Base-by-base conservation (phyloP, 2,888 invertebrate species). In the Orthosia gothica region DNA sequence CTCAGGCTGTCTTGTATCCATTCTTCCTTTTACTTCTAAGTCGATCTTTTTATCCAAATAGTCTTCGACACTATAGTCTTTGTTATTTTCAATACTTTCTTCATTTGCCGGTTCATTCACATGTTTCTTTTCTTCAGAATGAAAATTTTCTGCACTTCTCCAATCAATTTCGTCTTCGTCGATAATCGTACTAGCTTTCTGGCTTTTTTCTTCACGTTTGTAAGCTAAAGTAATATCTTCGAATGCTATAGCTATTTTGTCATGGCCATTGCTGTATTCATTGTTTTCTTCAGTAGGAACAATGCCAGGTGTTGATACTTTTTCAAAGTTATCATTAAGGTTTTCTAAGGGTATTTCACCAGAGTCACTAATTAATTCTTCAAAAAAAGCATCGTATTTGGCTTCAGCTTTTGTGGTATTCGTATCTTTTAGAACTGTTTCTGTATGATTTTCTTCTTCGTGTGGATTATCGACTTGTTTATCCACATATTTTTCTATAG, bases 71-170 rank as follows among this genome's bases (percentile, higher is more conserved):
- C 74, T 78, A 57, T 26, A 69, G 13, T 61, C 58, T 61, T 23
- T 54, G 0, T 79, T 70, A 70, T 61, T 40, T 20, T 79, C 71
- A 55, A n/a, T 9, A 68, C 50, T 74, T 49, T 65, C 79, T 52
- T 69, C 75, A 69, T 59, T 67, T 57, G 26, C 7, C 13, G 26
- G 49, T 61, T 82, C 70, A 68, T 49, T 26, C 12, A 9, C 16
- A 79, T 20, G 16, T 65, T 79, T 79, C 0, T 75, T 79, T 32
- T 58, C 63, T n/a, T 5, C 40, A n/a, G 61, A 55, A 58, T 68
- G 18, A n/a, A 45, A 11, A 15, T 79, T 16, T 75, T 82, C 82
- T 5, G 71, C 81, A 71, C 82, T 82, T 16, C 80, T 76, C 82
- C 79, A 79, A 70, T 57, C 47, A 57, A 67, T 67, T 54, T 70